These are phyloP conservation scores for Vireo griseus DNA, from an alignment of 2,797 vertebrate species.

Conservation along the genomic window DNA sequence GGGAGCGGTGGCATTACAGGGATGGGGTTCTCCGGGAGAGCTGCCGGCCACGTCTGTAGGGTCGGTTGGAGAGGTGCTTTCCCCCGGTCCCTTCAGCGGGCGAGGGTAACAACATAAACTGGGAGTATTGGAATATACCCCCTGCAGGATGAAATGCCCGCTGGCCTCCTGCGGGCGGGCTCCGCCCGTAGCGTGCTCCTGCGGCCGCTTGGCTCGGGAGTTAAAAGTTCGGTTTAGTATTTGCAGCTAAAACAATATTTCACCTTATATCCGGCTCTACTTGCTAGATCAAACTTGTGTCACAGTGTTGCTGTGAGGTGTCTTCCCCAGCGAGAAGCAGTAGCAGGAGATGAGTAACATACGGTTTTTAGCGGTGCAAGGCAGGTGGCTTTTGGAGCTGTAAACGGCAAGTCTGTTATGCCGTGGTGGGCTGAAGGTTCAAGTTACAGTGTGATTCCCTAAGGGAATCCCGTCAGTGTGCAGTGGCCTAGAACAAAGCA, in stretches of 20 bases:
- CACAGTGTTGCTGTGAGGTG: not conserved
- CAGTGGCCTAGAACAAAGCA: not conserved
- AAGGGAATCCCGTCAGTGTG: not conserved
- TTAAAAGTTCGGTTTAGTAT: not conserved
- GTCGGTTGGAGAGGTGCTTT: not conserved
- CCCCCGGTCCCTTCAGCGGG: not conserved
- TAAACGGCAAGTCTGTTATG: not conserved
- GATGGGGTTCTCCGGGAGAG: not conserved
- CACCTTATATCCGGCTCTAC: not conserved
- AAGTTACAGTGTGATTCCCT: not conserved
- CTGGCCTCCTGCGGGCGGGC: not conserved
- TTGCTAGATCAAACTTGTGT: not conserved
- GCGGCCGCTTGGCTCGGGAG: not conserved
- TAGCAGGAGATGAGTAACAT: not conserved
- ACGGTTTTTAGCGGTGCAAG: rapidly evolving
- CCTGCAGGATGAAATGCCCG: not conserved
- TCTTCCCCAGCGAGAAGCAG: not conserved
- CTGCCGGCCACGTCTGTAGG: rapidly evolving
- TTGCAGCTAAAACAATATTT: not conserved
- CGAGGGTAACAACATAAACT: rapidly evolving
- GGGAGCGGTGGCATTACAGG: rapidly evolving
- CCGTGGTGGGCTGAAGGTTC: not conserved
- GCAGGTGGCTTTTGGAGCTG: not conserved
- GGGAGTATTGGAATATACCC: not conserved
- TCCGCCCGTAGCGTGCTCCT: not conserved